Conservation (phyloP, 2,113 vertebrate genomes). For the Paralichthys olivaceus region DNA sequence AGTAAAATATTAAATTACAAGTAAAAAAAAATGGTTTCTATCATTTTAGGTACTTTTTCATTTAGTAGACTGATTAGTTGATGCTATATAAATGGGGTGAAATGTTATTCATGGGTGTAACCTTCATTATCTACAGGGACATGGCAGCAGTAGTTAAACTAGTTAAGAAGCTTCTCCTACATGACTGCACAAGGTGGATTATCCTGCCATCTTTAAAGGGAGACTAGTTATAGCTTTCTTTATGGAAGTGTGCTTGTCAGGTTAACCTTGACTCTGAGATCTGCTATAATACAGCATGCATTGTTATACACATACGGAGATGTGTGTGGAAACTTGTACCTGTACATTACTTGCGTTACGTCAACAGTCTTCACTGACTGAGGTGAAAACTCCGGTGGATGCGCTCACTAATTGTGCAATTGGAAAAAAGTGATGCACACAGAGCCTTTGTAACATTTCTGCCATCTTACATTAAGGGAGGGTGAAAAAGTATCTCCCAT, state of each 20-base stretch:
- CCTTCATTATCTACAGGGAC: no score
- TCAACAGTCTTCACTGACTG: background rate
- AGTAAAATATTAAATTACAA: no score
- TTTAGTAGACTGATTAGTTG: no score
- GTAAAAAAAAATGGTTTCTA: no score
- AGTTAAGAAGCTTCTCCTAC: no score
- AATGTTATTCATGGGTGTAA: no score
- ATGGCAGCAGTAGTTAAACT: no score
- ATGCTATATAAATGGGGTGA: no score
- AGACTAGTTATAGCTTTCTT: background rate
- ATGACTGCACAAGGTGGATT: no score
- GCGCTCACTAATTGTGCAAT: background rate
- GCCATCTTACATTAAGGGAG: background rate
- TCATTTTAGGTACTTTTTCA: no score
- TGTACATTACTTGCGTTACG: background rate
- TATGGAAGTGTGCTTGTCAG: background rate
- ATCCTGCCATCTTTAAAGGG: background rate
- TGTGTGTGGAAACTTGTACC: background rate
- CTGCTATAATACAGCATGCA: background rate
- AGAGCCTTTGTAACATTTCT: background rate
- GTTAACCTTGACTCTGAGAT: background rate
- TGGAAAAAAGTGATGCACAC: background rate
- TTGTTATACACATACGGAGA: background rate
- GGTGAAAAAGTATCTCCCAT: conserved; percentile 1
- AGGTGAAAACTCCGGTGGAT: background rate